Conservation (phyloP, 2,797 vertebrate genomes). For the Cyclopterus lumpus region DNA sequence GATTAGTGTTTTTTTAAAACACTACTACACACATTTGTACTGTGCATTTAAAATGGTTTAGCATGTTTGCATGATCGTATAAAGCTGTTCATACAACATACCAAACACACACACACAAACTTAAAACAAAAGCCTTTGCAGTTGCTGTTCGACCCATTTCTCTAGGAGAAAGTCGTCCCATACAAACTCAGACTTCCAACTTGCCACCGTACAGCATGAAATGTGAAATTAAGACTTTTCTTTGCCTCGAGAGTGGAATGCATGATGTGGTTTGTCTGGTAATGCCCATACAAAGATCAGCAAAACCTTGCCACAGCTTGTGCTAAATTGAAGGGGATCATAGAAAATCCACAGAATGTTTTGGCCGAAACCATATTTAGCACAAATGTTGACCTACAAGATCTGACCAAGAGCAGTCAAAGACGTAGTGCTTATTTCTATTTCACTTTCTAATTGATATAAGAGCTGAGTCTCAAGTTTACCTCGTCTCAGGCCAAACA, state of each 20-base stretch:
- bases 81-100: background rate
- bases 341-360: conserved; percentile 48
- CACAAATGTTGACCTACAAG: conserved; percentile 52
- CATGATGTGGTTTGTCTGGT: conserved; percentile 62
- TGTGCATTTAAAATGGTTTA: background rate
- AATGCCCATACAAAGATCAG: conserved; percentile 58
- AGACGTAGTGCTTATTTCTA: conserved; percentile 36
- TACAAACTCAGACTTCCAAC: conserved; percentile 35
- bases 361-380: conserved; percentile 55
- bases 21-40: background rate
- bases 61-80: background rate
- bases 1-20: background rate
- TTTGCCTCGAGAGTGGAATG: conserved; percentile 52
- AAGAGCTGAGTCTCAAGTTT: conserved; percentile 14
- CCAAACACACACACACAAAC: background rate
- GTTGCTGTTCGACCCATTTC: conserved; percentile 39
- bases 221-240: conserved; percentile 59
- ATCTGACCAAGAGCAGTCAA: conserved; percentile 39
- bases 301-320: conserved; percentile 54
- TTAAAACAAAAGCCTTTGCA: background rate
- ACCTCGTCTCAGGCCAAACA: conserved; percentile 1
- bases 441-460: conserved; percentile 26
- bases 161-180: conserved; percentile 25
- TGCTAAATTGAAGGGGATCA: conserved; percentile 60
- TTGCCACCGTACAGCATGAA: conserved; percentile 45